Conservation (phyloP, 2,113 vertebrate genomes). For the Scolopax mira region DNA sequence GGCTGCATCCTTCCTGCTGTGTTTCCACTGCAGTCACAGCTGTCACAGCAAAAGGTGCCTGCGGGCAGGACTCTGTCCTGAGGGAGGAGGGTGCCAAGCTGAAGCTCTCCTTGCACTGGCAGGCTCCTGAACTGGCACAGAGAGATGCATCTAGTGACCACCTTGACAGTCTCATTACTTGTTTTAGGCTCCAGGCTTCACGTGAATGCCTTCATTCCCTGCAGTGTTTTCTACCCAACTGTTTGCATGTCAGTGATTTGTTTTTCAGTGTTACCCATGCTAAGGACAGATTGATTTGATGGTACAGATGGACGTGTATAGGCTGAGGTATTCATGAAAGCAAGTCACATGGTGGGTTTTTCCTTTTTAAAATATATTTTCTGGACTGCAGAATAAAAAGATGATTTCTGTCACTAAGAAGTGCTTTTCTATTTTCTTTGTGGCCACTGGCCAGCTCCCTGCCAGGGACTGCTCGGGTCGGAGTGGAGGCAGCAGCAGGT, state of each 20-base stretch:
- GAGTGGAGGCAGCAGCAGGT: background rate
- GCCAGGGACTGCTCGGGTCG: background rate
- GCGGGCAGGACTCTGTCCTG: background rate
- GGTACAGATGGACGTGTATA: background rate
- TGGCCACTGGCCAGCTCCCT: background rate
- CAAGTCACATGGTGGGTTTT: background rate
- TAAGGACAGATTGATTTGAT: background rate
- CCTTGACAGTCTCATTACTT: background rate
- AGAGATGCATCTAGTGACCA: background rate
- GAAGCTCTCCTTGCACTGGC: background rate
- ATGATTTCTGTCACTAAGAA: background rate
- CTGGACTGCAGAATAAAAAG: background rate
- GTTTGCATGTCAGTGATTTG: background rate
- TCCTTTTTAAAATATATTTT: background rate
- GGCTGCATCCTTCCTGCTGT: background rate
- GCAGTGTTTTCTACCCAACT: background rate
- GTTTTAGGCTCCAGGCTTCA: background rate
- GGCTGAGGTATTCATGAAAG: background rate
- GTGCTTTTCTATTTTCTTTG: background rate
- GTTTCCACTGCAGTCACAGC: rapidly evolving
- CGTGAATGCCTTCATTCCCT: background rate
- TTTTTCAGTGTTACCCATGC: background rate
- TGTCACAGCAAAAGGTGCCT: background rate
- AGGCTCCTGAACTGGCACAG: background rate
- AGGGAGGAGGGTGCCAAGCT: background rate